Evolutionary conservation across 2,113 vertebrate species (phyloP).

Genomic region (Bombycilla garrulus): DNA sequence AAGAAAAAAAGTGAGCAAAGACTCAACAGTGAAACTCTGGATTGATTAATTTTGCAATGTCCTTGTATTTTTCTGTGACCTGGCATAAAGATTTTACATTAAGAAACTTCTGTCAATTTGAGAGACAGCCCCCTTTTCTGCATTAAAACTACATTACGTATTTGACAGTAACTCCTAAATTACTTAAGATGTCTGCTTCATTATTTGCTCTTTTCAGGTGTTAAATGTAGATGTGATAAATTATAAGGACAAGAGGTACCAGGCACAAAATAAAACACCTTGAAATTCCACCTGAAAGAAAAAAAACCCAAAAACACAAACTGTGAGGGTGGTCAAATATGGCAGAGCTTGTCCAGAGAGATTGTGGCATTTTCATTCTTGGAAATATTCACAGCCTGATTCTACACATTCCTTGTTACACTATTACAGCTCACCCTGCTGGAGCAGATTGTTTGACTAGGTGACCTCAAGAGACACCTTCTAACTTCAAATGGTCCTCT

Average conservation of each 20-base stretch:
- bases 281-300: background rate
- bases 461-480: background rate
- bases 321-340: background rate
- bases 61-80: background rate
- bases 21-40: background rate
- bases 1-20: background rate
- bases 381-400: background rate
- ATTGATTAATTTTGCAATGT: background rate
- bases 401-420: background rate
- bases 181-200: background rate
- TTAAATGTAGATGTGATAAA: background rate
- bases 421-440: background rate
- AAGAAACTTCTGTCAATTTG: background rate
- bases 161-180: background rate
- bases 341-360: background rate
- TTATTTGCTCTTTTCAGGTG: background rate
- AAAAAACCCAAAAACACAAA: too few species aligned
- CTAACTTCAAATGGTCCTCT: background rate
- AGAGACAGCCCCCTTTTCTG: background rate
- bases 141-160: background rate
- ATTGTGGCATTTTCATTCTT: background rate
- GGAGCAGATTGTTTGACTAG: background rate
- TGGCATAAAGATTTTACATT: background rate
- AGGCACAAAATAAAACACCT: fast-evolving
- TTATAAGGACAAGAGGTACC: background rate